A percentile compares a stretch with the other conserved stretches of the same genome.
phyloP scores from a whole-genome alignment of 2,113 vertebrate species.

The Leuciscus idus region DNA sequence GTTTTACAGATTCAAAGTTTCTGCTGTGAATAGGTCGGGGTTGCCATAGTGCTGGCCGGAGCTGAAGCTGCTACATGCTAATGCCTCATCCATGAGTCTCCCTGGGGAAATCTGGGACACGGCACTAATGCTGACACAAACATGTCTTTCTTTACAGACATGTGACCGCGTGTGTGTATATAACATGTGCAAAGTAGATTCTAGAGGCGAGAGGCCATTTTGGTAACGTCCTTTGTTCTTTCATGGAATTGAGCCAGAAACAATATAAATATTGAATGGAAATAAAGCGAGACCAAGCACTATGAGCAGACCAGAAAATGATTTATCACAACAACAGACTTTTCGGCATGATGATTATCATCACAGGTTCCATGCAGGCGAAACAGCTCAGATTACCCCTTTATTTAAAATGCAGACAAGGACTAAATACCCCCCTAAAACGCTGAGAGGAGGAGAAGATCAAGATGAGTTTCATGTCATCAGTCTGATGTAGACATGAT shows the following conservation, averaged over 20 bases:
- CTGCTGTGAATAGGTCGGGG: conserved; percentile 46
- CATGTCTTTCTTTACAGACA: conserved; percentile 43
- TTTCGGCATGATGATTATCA: conserved; percentile 16
- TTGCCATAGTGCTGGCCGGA: conserved; percentile 47
- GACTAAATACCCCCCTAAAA: conserved; percentile 44
- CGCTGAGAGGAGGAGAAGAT: neutral
- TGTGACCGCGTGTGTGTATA: conserved; percentile 35
- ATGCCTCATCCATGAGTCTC: conserved; percentile 47
- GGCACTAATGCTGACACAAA: conserved; percentile 55
- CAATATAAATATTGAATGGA: conserved; percentile 40
- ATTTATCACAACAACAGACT: conserved; percentile 29
- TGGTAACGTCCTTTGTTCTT: conserved; percentile 46
- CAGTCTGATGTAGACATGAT: neutral
- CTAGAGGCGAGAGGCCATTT: conserved; percentile 45
- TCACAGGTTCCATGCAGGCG: conserved; percentile 14
- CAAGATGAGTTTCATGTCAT: neutral
- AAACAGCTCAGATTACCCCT: conserved; percentile 41
- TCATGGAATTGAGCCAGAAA: conserved; percentile 35
- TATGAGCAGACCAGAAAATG: neutral
- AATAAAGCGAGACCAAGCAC: conserved; percentile 42
- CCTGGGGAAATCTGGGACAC: conserved; percentile 33
- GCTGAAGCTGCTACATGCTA: conserved; percentile 41
- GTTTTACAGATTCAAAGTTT: conserved; percentile 59
- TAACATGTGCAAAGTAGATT: conserved; percentile 19
- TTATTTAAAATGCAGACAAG: conserved; percentile 48